phyloP scores from a whole-genome alignment of 1,140 invertebrate genomes.

The Heliconius nattereri region DNA sequence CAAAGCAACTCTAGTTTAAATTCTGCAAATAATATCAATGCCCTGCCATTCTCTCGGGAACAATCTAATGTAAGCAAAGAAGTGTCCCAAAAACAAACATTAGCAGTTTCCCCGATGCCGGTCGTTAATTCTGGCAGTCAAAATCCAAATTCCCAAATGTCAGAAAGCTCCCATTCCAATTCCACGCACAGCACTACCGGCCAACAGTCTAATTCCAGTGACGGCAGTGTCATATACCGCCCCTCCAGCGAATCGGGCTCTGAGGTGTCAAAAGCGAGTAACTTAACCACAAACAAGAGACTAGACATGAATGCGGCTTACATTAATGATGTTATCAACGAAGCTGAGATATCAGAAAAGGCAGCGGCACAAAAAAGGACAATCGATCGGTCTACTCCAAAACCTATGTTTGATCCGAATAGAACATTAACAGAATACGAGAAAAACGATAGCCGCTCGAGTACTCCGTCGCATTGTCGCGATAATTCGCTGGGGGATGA shows the following conservation, averaged over 20 bases:
- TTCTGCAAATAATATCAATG: conserved; percentile 75
- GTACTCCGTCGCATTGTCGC: conserved; percentile 76
- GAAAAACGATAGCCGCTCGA: conserved; percentile 69
- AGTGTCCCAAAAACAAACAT: conserved; percentile 81
- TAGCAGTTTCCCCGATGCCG: conserved; percentile 90
- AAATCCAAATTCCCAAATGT: conserved; percentile 77
- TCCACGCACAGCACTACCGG: conserved; percentile 83
- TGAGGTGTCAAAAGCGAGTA: conserved; percentile 80
- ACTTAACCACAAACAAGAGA: conserved; percentile 81
- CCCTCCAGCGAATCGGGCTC: conserved; percentile 85
- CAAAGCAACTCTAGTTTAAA: conserved; percentile 82
- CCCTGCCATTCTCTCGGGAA: conserved; percentile 77
- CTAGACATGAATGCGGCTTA: conserved; percentile 79
- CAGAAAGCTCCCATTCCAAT: conserved; percentile 83
- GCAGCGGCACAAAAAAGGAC: conserved; percentile 69
- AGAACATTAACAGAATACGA: conserved; percentile 66
- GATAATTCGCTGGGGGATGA: conserved; percentile 85
- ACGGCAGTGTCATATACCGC: conserved; percentile 86
- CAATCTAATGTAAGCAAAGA: conserved; percentile 80
- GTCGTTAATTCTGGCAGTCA: conserved; percentile 65
- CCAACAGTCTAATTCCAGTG: conserved; percentile 85
- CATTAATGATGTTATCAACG: conserved; percentile 77
- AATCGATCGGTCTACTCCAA: conserved; percentile 50
- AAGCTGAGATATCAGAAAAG: conserved; percentile 76
- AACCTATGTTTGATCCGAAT: conserved; percentile 62